These are phyloP conservation scores for Plectropomus leopardus DNA, from an alignment of 2,113 vertebrate species.

Conservation along the genomic window DNA sequence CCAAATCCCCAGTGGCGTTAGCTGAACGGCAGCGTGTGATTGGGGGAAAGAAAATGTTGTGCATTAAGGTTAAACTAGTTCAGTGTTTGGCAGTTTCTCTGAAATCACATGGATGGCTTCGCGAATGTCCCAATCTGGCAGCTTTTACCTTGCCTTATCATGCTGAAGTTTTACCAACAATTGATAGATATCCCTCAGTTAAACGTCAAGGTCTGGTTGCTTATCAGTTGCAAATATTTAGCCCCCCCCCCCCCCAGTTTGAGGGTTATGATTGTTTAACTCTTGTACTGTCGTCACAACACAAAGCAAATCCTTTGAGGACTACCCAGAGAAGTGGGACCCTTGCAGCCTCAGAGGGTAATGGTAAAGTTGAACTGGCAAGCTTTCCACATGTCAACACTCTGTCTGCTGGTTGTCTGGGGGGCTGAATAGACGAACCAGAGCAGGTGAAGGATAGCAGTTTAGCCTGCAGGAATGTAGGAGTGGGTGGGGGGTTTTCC, in stretches of 20 bases:
- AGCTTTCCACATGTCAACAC: constrained; percentile 45
- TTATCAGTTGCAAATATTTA: constrained; percentile 70
- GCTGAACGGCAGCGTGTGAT: constrained; percentile 26
- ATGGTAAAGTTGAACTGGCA: constrained; percentile 28
- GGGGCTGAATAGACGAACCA: constrained; percentile 44
- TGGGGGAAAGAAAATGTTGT: constrained; percentile 33
- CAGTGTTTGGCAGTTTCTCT: constrained; percentile 29
- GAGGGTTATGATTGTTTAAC: constrained; percentile 55
- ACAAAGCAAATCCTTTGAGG: constrained; percentile 21
- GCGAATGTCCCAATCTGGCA: not conserved
- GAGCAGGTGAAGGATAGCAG: constrained; percentile 75
- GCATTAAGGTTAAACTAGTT: constrained; percentile 58
- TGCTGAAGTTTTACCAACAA: constrained; percentile 1
- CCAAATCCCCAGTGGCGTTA: constrained; percentile 45
- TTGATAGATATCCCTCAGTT: constrained; percentile 18
- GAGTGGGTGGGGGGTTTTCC: constrained; percentile 43
- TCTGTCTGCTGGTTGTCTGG: constrained; percentile 15
- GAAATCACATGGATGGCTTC: constrained; percentile 11
- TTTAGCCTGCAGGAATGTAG: constrained; percentile 51
- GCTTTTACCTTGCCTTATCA: constrained; percentile 9
- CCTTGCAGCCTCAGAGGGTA: constrained; percentile 13
- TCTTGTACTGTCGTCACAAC: constrained; percentile 26
- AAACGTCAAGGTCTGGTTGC: constrained; percentile 46
- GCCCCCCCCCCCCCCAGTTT: not conserved
- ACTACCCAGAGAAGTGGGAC: not conserved